Evolutionary conservation across 2,113 vertebrate genomes (phyloP), one percentile per base, ranked within the genome.

Genomic region (Propithecus coquereli): DNA sequence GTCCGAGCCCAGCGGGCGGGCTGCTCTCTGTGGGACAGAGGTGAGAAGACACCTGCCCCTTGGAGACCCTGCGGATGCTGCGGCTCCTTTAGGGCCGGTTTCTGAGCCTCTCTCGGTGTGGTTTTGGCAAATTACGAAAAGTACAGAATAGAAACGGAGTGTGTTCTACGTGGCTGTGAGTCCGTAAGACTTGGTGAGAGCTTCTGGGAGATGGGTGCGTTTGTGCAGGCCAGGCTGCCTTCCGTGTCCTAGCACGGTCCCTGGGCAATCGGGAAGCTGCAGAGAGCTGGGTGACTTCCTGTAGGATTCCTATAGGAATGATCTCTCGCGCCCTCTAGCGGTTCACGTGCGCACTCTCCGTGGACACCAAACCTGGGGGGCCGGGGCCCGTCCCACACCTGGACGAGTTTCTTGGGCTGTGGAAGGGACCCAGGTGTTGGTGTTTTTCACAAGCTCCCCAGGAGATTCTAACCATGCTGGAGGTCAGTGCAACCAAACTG

Each of bases 311-410:
- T 59, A 27, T 0, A 12, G 65, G 52, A 1, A 20, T 27, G 11
- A 22, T 40, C 16, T 65, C 70, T 80, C 40, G 45, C 18, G 40
- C 52, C 93, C 85, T 76, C 59, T 73, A 1, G 63, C 93, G 92
- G 90, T n/a, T 25, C 7, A 22, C 18, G 1, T 2, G 0, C 0
- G 0, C 22, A 9, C 30, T 94, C 43, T 34, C 25, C 0, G 0
- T 3, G 45, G 71, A 43, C 2, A 0, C 14, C 2, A 5, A 18
- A n/a, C 12, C 47, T 2, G 0, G 47, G 0, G 5, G 25, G 34
- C 52, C 12, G 0, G 1, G 2, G 2, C 4, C 0, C 6, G 25
- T n/a, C 17, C 23, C n/a, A 23, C 3, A 16, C 30, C 30, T 16
- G 10, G 23, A 30, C 40, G 50, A 25, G 63, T 34, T n/a, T 3